Evolutionary conservation across 1,140 invertebrate genomes (phyloP).

Genomic region (Drosophila pectinifera): DNA sequence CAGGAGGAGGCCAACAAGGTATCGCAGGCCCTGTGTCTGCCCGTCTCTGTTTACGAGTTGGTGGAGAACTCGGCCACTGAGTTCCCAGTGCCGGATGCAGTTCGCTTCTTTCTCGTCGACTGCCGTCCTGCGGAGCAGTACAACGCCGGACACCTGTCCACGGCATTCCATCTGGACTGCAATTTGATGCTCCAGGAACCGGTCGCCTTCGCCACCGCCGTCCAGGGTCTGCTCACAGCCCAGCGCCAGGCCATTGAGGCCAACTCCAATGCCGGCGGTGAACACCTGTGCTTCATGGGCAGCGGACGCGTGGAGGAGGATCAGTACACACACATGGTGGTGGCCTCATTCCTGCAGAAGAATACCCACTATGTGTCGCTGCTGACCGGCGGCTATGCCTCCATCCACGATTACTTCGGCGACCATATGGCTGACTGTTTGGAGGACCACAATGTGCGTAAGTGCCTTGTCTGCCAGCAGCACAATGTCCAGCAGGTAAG

Average conservation of each 20-base stretch:
- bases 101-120: constrained; percentile 98
- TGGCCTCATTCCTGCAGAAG: constrained; percentile 98
- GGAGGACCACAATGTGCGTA: constrained; percentile 91
- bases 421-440: constrained; percentile 92
- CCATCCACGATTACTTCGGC: constrained; percentile 93
- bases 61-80: constrained; percentile 91
- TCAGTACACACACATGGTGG: constrained; percentile 98
- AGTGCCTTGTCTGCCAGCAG: constrained; percentile 91
- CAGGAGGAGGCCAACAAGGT: constrained; percentile 73
- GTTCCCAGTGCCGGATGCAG: constrained; percentile 86
- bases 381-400: constrained; percentile 96
- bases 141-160: constrained; percentile 97
- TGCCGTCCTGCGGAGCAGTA: constrained; percentile 98
- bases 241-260: constrained; percentile 95
- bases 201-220: constrained; percentile 96
- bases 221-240: constrained; percentile 95
- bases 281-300: constrained; percentile 98
- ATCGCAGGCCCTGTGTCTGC: constrained; percentile 92
- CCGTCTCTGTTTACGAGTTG: constrained; percentile 95
- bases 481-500: constrained; percentile 65
- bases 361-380: constrained; percentile 96
- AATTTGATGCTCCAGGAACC: constrained; percentile 99
- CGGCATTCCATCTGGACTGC: constrained; percentile 98
- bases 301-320: constrained; percentile 98
- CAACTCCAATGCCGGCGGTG: constrained; percentile 95